Base-by-base conservation (phyloP, 2,888 invertebrate genomes). In the Caenorhabditis sp. region DNA sequence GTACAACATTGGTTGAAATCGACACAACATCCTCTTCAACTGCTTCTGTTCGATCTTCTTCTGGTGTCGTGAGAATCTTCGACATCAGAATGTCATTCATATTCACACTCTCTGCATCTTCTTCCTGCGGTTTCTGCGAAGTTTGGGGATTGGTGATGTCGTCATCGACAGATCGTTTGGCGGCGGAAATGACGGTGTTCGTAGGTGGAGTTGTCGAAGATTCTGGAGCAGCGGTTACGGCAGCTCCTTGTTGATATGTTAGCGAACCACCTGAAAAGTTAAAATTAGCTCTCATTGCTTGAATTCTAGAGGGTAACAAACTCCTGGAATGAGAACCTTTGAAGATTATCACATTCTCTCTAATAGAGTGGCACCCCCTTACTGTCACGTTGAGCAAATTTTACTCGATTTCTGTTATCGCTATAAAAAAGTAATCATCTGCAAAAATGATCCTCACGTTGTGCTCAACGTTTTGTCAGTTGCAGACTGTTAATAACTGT, bases 181-280 rank as follows among this genome's bases (percentile, higher is more conserved):
- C 83, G 8, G 83, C 70, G 0, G 83, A 70, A 44, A 80, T 80
- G 7, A 73, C 79, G 41, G 47, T 64, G n/a, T 66, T 70, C 1
- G 64, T 7, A 31, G 28, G 59, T 28, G 47, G 61, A 19, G 56
- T 24, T 12, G 58, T 4, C 6, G 66, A n/a, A 14, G 59, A 16
- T 12, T 56, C 61, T 63, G 68, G 44, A 56, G 61, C 41, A 41
- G 63, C 26, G n/a, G 54, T 56, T 31, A 63, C 61, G 0, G 77
- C 22, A 19, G 51, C 38, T 19, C 80, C 75, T 54, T 75, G 72
- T 66, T 74, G 73, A 54, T 83, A 80, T 35, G 83, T 83, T 24
- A 83, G 59, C 16, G 83, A 83, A 8, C 83, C 83, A 24, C 83
- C 83, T 83, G 72, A 69, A 72, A n/a, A n/a, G n/a, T n/a, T n/a